Evolutionary conservation across 2,888 invertebrate species (phyloP).

Genomic region (Cantharis rustica): DNA sequence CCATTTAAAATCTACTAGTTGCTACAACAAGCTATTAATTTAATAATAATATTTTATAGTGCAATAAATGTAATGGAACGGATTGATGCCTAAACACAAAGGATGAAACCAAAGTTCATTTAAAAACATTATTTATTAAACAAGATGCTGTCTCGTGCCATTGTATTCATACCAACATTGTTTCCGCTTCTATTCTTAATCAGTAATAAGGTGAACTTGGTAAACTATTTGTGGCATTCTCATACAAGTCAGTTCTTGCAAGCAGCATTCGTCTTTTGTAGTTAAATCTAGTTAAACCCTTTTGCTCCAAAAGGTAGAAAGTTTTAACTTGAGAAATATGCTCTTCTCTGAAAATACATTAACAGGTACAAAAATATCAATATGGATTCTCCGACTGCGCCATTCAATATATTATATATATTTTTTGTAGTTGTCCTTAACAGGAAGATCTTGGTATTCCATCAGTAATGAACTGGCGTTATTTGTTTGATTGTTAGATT

Average conservation of each 20-base stretch:
- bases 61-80: neutral
- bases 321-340: neutral
- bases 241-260: neutral
- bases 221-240: constrained; percentile 2
- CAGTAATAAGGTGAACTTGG: neutral
- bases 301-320: neutral
- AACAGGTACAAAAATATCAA: too few species aligned
- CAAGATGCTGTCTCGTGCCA: neutral
- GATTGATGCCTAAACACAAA: neutral
- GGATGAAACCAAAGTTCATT: neutral
- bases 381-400: neutral
- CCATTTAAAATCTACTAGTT: too few species aligned
- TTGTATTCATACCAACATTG: neutral
- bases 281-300: neutral
- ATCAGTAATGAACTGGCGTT: neutral
- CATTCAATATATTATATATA: neutral
- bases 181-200: neutral
- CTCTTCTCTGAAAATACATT: neutral
- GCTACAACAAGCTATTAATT: too few species aligned
- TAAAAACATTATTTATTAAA: neutral
- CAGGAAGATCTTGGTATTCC: neutral
- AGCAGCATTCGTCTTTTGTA: neutral
- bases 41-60: too few species aligned
- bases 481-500: too few species aligned
- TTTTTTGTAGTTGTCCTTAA: neutral